Evolutionary conservation across 2,888 invertebrate species (phyloP), one percentile per base, ranked within the genome.

Genomic region (Macrosoma leucophasiata): DNA sequence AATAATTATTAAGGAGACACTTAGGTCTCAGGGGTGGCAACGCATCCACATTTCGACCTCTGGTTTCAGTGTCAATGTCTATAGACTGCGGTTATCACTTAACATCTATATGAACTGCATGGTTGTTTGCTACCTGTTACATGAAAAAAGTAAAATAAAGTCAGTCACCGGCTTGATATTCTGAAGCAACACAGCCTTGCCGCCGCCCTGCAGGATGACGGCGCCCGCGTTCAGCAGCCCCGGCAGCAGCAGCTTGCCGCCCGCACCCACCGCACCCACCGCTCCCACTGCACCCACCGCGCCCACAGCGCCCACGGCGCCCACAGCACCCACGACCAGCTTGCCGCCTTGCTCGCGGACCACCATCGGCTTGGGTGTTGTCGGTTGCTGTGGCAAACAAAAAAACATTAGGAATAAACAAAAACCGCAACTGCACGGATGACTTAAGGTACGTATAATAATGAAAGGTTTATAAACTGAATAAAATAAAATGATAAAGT

Each of bases 101-200:
- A n/a, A n/a, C n/a, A n/a, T n/a, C n/a, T n/a, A n/a, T n/a, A n/a
- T n/a, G n/a, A n/a, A n/a, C n/a, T n/a, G n/a, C n/a, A n/a, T n/a
- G n/a, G n/a, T n/a, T n/a, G n/a, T n/a, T n/a, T n/a, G n/a, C n/a
- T n/a, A n/a, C n/a, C n/a, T n/a, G n/a, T n/a, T n/a, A n/a, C n/a
- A n/a, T n/a, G n/a, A n/a, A n/a, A n/a, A n/a, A n/a, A n/a, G n/a
- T n/a, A n/a, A n/a, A n/a, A n/a, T 31, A 11, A 1, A 24, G 20
- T 10, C 18, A 32, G 63, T 55, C 12, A 81, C 77, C 29, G 77
- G 76, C 39, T 84, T 84, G 57, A 84, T 76, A 13, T 81, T 84
- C 57, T 87, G 84, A 39, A 88, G 56, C 27, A 87, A 66, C 14
- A 86, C 82, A 0, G 87, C 82, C 42, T 86, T 86, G 18, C 86